Conservation (phyloP, 2,113 vertebrate species). For the Psophia crepitans region DNA sequence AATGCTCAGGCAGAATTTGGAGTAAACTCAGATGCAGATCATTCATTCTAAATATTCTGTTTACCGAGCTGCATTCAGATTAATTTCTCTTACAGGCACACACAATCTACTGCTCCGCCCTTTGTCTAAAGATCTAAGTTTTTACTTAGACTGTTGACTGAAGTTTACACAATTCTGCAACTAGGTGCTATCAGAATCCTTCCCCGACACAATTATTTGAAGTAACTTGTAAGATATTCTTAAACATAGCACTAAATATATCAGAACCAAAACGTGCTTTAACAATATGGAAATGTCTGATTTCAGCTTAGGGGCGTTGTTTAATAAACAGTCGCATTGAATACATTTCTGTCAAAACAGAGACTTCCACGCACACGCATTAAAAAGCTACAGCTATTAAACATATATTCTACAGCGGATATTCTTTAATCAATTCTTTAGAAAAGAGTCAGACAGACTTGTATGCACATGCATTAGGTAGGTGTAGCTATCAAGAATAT, state of each 20-base stretch:
- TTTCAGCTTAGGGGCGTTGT: background rate
- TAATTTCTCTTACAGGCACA: background rate
- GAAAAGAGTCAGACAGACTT: background rate
- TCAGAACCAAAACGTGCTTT: background rate
- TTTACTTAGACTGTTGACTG: background rate
- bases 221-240: background rate
- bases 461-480: background rate
- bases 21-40: background rate
- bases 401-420: background rate
- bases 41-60: background rate
- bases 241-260: background rate
- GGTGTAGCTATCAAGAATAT: background rate
- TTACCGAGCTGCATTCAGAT: background rate
- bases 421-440: background rate
- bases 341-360: background rate
- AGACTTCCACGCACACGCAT: background rate
- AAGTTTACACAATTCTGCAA: background rate
- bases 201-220: background rate
- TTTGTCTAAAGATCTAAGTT: background rate
- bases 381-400: background rate
- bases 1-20: background rate
- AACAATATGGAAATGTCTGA: background rate
- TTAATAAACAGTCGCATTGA: background rate
- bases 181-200: background rate
- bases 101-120: background rate